phyloP scores from a whole-genome alignment of 2,113 vertebrate species.

The Dasyornis broadbenti region DNA sequence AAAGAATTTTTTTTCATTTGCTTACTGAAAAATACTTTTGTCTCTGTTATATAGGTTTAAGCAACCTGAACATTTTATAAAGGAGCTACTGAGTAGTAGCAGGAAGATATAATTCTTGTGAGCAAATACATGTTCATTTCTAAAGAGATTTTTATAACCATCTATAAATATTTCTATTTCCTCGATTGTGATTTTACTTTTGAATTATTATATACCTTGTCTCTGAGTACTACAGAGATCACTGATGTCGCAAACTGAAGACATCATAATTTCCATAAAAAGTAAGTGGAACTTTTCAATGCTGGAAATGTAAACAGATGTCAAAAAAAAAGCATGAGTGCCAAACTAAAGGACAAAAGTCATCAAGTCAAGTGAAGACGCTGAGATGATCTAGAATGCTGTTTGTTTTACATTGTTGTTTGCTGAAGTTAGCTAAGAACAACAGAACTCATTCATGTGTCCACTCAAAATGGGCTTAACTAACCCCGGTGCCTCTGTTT shows the following conservation, averaged over 20 bases:
- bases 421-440: not conserved
- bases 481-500: not conserved
- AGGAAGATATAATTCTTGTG: not conserved
- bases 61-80: not conserved
- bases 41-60: not conserved
- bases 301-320: not conserved
- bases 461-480: not conserved
- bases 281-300: not conserved
- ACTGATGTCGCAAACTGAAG: not conserved
- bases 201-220: not conserved
- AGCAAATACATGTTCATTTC: not conserved
- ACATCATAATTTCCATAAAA: not conserved
- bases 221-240: not conserved
- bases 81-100: not conserved
- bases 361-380: not conserved
- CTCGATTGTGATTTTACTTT: not conserved
- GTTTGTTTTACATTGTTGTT: not conserved
- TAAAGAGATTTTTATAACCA: not conserved
- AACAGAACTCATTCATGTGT: not conserved
- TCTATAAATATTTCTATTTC: not conserved
- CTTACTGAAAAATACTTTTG: not conserved
- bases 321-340: not conserved
- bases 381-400: not conserved
- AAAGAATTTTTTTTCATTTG: not conserved
- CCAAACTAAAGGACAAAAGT: not conserved